Evolutionary conservation across 2,888 invertebrate species (phyloP), one percentile per base, ranked within the genome.

Genomic region (Ophioninae sp.): DNA sequence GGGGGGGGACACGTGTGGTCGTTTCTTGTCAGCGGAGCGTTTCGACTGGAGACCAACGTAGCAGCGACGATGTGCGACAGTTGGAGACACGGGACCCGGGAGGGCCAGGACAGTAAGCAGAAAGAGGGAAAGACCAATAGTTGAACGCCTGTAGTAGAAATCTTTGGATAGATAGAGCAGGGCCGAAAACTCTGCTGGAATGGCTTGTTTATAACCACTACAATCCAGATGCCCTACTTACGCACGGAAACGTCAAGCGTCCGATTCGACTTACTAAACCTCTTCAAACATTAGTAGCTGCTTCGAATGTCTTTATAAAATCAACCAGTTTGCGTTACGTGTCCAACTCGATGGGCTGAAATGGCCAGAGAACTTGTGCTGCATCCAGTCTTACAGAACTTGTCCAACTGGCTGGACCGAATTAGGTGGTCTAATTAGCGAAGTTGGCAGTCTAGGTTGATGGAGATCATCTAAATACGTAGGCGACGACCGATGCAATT

Each of bases 171-270:
- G 50, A 59, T 44, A n/a, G 77, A 74, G 62, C 76, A 80, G 72
- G 81, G 72, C 84, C 79, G 59, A 72, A 59, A 84, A 79, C 78
- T 81, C 75, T 76, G 76, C 64, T 50, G 57, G 59, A 44, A 57
- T 76, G 41, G 83, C 83, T 75, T 79, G 81, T 75, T 81, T 81
- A 81, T 62, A 81, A 64, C 39, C 81, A 84, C 81, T 84, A 72
- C 56, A 84, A 79, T 79, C 84, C 84, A 84, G 84, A 84, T 84
- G 84, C 84, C 83, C 61, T 37, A 61, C n/a, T 6, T n/a, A 39
- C 56, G 6, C 56, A 74, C 7, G 13, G 41, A 64, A 70, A 78
- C 23, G 37, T 44, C 74, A 44, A 39, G 50, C 20, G 37, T 23
- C 23, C 21, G 41, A 21, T 21, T n/a, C 59, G 17, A 21, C 21